These are phyloP conservation scores for Corella eumyota DNA, from an alignment of 23 tunicate genomes.

Conservation along the genomic window DNA sequence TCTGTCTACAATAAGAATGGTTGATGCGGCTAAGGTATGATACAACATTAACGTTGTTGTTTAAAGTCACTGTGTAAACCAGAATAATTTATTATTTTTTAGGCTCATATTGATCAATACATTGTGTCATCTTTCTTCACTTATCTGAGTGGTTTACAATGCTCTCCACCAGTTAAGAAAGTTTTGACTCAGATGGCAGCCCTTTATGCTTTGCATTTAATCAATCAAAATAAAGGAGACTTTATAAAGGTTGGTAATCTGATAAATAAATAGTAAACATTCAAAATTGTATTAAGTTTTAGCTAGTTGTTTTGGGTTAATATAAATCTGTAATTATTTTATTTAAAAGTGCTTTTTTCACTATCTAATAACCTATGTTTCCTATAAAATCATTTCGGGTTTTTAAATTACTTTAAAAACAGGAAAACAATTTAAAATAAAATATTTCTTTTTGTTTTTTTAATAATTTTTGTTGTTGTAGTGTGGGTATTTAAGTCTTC, in stretches of 20 bases:
- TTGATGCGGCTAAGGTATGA: not conserved
- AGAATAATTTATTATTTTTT: slow-evolving; percentile 2
- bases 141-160: not conserved
- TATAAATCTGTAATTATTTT: too few relatives aligned
- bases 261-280: too few relatives aligned
- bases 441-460: too few relatives aligned
- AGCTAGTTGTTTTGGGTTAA: too few relatives aligned
- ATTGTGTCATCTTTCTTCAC: slow-evolving; percentile 3
- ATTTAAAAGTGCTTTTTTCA: too few relatives aligned
- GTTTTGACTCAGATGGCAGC: slow-evolving; percentile 20
- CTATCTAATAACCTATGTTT: too few relatives aligned
- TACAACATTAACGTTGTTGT: not conserved
- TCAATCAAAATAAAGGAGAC: slow-evolving; percentile 41
- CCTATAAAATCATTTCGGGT: too few relatives aligned
- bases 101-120: slow-evolving; percentile 28
- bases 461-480: too few relatives aligned
- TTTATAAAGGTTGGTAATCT: slow-evolving; percentile 82
- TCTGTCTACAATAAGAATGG: slow-evolving; percentile 6
- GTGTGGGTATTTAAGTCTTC: slow-evolving; percentile 7
- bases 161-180: slow-evolving; percentile 16
- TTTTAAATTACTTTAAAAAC: too few relatives aligned
- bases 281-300: too few relatives aligned
- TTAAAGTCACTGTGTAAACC: not conserved
- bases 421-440: too few relatives aligned
- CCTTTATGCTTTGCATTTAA: slow-evolving; percentile 40